Percentiles rank a stretch among this genome's conserved stretches.
These are phyloP conservation scores for Eumaeus atala DNA, from an alignment of 1,140 invertebrate species.

Conservation along the genomic window DNA sequence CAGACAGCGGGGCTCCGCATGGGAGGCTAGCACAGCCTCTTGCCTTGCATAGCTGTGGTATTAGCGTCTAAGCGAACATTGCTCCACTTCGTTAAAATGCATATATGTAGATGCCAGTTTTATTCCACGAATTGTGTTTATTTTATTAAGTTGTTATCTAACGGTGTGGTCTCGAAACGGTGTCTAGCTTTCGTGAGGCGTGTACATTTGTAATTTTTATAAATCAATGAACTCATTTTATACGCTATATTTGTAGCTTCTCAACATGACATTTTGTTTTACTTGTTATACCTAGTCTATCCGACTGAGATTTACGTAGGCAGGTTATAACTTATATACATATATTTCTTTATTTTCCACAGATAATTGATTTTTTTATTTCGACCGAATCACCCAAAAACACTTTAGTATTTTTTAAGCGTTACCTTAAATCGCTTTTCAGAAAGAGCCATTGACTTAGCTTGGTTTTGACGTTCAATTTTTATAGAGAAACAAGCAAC, in stretches of 20 bases:
- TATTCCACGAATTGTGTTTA: conserved; percentile 7
- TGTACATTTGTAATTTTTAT: neutral
- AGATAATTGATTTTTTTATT: no score
- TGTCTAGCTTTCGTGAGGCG: neutral
- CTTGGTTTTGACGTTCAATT: no score
- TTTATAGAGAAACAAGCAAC: no score
- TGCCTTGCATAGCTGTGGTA: conserved; percentile 53
- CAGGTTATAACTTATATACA: neutral
- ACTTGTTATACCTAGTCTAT: conserved; percentile 1
- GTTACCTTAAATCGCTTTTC: no score
- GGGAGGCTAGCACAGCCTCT: conserved; percentile 69
- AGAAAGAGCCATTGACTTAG: no score
- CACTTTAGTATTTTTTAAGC: neutral
- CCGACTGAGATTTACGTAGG: conserved; percentile 18
- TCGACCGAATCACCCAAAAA: no score
- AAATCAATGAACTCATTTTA: neutral
- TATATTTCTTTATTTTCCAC: no score
- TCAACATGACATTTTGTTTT: neutral
- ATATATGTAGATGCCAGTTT: conserved; percentile 18
- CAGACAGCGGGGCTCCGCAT: conserved; percentile 70
- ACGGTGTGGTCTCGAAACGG: conserved; percentile 10
- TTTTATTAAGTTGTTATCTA: conserved; percentile 10
- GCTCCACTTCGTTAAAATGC: conserved; percentile 29
- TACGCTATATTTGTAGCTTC: neutral
- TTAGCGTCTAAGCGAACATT: conserved; percentile 27